Conservation (phyloP, 2,113 vertebrate genomes). For the Erinaceus europaeus region DNA sequence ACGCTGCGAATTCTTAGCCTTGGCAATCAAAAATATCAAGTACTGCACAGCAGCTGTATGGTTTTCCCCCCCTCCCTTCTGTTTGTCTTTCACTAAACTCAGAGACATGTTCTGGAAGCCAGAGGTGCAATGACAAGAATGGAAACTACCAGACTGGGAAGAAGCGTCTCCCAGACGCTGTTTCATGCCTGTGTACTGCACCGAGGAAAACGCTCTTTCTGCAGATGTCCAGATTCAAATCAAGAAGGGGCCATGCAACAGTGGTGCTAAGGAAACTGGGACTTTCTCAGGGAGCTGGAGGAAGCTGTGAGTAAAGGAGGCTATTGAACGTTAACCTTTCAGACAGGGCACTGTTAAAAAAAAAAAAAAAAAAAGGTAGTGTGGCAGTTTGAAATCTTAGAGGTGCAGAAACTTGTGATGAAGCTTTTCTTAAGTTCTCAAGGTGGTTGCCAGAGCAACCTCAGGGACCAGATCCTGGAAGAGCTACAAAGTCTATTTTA, state of each 20-base stretch:
- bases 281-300: background rate
- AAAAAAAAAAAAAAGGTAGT: background rate
- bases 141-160: background rate
- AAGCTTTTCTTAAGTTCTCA: constrained; percentile 31
- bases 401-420: constrained; percentile 13
- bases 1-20: background rate
- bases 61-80: background rate
- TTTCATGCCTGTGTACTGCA: background rate
- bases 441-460: constrained; percentile 68
- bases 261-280: too few species aligned
- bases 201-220: background rate
- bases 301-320: background rate
- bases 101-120: background rate
- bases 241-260: background rate
- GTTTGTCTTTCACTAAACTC: background rate
- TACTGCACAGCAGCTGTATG: background rate
- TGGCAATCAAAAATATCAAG: background rate
- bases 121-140: background rate
- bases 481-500: constrained; percentile 64
- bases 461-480: constrained; percentile 16
- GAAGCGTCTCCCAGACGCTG: background rate
- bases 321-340: background rate
- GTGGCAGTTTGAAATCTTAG: background rate
- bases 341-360: background rate
- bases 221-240: background rate